A percentile compares a stretch with the other conserved stretches of the same genome.
Evolutionary conservation across 1,140 invertebrate genomes (phyloP).

Genomic region (Rhagoletis zephyria): DNA sequence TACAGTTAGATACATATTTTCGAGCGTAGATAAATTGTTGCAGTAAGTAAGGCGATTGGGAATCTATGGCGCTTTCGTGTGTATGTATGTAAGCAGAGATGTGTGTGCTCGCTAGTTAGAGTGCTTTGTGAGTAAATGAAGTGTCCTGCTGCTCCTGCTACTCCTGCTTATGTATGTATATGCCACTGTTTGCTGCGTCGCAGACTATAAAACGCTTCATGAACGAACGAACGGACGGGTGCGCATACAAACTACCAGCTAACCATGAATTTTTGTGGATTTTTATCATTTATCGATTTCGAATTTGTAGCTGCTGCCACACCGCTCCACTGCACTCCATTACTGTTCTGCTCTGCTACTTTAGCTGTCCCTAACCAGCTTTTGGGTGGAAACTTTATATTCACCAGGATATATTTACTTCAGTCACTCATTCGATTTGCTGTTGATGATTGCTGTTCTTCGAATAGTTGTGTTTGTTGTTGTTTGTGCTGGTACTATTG

Average conservation of each 20-base stretch:
- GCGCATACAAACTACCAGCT: background rate
- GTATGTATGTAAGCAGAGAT: background rate
- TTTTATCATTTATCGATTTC: constrained; percentile 73
- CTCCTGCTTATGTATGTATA: constrained; percentile 63
- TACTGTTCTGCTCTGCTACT: background rate
- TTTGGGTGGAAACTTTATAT: background rate
- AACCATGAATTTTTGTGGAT: constrained; percentile 70
- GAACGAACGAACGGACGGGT: background rate
- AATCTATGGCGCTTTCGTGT: constrained; percentile 46
- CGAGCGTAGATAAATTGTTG: constrained; percentile 11
- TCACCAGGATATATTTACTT: background rate
- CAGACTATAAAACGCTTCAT: constrained; percentile 51
- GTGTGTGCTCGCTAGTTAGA: background rate
- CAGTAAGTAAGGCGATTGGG: constrained; percentile 38
- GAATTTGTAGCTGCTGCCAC: constrained; percentile 64
- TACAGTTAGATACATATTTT: background rate
- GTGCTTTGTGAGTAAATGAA: constrained; percentile 50
- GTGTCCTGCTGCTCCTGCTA: constrained; percentile 61
- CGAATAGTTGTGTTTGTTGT: background rate
- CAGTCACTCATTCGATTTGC: constrained; percentile 10
- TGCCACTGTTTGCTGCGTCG: constrained; percentile 1
- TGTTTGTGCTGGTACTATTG: background rate
- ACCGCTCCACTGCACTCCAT: background rate
- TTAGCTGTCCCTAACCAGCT: background rate
- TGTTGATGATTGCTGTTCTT: background rate